Base-by-base conservation (phyloP, 1,140 invertebrate genomes). In the Rhyzopertha dominica region DNA sequence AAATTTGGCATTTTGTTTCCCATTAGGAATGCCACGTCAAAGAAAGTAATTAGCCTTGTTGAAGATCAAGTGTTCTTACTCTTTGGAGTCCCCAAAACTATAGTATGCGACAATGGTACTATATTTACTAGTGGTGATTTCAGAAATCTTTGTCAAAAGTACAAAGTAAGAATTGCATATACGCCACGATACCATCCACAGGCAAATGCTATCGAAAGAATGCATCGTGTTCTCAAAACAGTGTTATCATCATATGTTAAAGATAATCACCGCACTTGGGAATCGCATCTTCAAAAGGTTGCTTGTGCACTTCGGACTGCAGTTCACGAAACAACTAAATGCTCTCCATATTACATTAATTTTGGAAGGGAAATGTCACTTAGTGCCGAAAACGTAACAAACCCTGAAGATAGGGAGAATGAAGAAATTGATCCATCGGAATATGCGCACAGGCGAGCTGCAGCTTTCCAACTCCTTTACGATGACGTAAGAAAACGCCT, bases 211-310 rank as follows among this genome's bases (percentile, higher is more conserved):
- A 10, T 16, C 1, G 42, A 36, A 36, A 8, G 42, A 16, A 4
- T 12, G 14, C 18, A 43, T 32, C 10, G 29, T 9, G 31, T 35
- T 12, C 7, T 43, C 5, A 35, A 34, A 16, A 43, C 30, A 3
- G 25, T 43, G 19, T 10, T 16, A 4, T 12, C 30, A 4, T 14
- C 16, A 16, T 42, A 42, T 2, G 18, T 42, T 5, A 17, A 12
- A 4, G 18, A 42, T 5, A 20, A 36, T 34, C 42, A 34, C 10
- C 13, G 29, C 5, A 4, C 12, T 34, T 43, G 42, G 42, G 42
- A 43, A 22, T 2, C 18, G 5, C 5, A 43, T 17, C 12, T 43
- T 5, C 22, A 18, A 22, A 18, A 34, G 22, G 19, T 43, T 13
- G 42, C 30, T 12, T 43, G 30, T 35, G 14, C 29, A 13, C 24